Evolutionary conservation across 2,888 invertebrate genomes (phyloP).

Genomic region (Lochmaea capreae): DNA sequence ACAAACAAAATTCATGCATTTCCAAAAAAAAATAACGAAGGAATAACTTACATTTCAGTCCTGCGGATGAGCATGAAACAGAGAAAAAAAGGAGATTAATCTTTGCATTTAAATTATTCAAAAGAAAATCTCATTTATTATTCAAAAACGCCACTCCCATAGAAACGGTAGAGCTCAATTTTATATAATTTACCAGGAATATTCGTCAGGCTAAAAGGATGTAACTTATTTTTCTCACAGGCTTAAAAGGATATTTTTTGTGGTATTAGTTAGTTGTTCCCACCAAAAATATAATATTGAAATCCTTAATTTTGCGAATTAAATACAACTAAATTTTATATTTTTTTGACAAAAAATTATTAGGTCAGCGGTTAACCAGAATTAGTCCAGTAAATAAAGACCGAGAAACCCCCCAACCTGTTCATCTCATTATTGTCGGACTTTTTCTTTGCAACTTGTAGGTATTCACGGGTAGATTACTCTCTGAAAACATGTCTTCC

Average conservation of each 20-base stretch:
- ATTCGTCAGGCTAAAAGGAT: not conserved
- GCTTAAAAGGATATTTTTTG: not conserved
- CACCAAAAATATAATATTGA: too few species aligned
- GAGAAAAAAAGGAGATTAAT: constrained; percentile 41
- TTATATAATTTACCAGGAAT: not conserved
- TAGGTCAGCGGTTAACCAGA: too few species aligned
- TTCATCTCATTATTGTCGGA: too few species aligned
- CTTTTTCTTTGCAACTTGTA: too few species aligned
- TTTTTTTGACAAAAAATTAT: too few species aligned
- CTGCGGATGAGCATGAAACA: constrained; percentile 59
- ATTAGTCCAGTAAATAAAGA: too few species aligned
- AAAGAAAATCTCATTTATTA: constrained; percentile 39
- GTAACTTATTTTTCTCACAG: not conserved
- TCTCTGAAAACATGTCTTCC: too few species aligned
- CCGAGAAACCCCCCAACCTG: too few species aligned
- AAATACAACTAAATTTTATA: too few species aligned
- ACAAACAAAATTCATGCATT: constrained; percentile 20
- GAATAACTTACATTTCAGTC: constrained; percentile 63
- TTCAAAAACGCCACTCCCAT: constrained; percentile 28
- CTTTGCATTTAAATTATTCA: constrained; percentile 32
- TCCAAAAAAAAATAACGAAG: constrained; percentile 12
- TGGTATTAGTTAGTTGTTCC: too few species aligned
- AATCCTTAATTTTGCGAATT: too few species aligned
- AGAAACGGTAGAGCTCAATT: not conserved
- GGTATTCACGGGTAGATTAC: too few species aligned